phyloP scores from a whole-genome alignment of 2,797 vertebrate genomes.

The Gymnoscopelus microlampas region DNA sequence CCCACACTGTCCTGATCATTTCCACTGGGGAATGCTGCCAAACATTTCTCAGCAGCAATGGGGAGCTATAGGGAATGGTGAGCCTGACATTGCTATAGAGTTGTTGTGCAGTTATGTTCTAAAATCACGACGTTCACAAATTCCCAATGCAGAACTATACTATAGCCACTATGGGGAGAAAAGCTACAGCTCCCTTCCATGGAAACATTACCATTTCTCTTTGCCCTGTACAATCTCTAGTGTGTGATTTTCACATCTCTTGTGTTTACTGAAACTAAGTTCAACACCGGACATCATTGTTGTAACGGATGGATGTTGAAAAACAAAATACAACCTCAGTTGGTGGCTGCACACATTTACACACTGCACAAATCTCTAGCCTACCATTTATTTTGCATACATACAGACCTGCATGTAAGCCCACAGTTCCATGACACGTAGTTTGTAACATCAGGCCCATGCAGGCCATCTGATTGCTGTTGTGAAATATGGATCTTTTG shows the following conservation, averaged over 20 bases:
- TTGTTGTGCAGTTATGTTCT: conserved; percentile 62
- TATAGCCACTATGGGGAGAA: too few species aligned
- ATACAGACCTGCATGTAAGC: conserved; percentile 47
- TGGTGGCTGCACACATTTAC: not conserved
- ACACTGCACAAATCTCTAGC: conserved; percentile 47
- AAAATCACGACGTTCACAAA: conserved; percentile 56
- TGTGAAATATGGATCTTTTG: not conserved
- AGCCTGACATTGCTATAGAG: conserved; percentile 69
- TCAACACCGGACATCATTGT: too few species aligned
- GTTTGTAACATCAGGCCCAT: conserved; percentile 39
- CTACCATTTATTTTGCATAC: conserved; percentile 29
- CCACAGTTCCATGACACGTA: conserved; percentile 27
- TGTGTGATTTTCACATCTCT: conserved; percentile 9
- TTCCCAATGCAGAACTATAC: conserved; percentile 28
- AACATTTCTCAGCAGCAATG: conserved; percentile 60
- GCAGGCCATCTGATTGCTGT: conserved; percentile 13
- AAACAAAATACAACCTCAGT: too few species aligned
- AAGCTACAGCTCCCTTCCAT: too few species aligned
- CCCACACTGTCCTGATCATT: too few species aligned
- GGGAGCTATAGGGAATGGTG: conserved; percentile 62
- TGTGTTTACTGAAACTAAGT: not conserved
- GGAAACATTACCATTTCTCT: conserved; percentile 25
- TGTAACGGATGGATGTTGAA: too few species aligned
- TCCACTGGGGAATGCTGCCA: conserved; percentile 42
- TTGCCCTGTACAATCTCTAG: not conserved